Percentiles rank a stretch among this genome's conserved stretches.
These are phyloP conservation scores for Papilio helenus DNA, from an alignment of 1,140 invertebrate genomes.

Conservation along the genomic window DNA sequence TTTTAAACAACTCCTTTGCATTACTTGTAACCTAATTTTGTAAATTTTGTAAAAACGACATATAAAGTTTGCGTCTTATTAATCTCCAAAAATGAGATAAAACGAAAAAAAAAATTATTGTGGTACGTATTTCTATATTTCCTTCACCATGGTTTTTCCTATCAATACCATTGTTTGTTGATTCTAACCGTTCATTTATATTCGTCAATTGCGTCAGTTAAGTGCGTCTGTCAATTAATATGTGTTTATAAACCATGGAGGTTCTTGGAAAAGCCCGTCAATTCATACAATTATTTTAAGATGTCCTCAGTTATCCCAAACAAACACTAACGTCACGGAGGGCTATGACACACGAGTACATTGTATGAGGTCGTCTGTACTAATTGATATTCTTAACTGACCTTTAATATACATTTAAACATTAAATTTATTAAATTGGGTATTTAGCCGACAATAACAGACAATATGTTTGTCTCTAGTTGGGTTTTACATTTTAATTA, in stretches of 20 bases:
- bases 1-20: not conserved
- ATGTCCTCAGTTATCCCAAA: not conserved
- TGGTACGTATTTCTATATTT: too few species aligned
- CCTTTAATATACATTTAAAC: not conserved
- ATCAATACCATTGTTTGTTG: not conserved
- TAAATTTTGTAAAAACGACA: too few species aligned
- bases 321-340: not conserved
- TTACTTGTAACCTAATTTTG: too few species aligned
- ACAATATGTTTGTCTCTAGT: not conserved
- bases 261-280: conserved; percentile 21
- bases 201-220: conserved; percentile 16
- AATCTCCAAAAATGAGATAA: too few species aligned
- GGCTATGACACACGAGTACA: not conserved
- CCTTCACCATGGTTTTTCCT: not conserved
- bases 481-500: not conserved
- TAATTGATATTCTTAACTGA: not conserved
- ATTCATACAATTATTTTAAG: conserved; percentile 25
- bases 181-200: not conserved
- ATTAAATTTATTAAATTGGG: not conserved
- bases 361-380: not conserved
- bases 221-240: not conserved
- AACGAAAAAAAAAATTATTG: too few species aligned
- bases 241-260: not conserved
- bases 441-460: not conserved
- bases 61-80: too few species aligned